Evolutionary conservation across 2,797 vertebrate species (phyloP).

Genomic region (Tamandua tetradactyla): DNA sequence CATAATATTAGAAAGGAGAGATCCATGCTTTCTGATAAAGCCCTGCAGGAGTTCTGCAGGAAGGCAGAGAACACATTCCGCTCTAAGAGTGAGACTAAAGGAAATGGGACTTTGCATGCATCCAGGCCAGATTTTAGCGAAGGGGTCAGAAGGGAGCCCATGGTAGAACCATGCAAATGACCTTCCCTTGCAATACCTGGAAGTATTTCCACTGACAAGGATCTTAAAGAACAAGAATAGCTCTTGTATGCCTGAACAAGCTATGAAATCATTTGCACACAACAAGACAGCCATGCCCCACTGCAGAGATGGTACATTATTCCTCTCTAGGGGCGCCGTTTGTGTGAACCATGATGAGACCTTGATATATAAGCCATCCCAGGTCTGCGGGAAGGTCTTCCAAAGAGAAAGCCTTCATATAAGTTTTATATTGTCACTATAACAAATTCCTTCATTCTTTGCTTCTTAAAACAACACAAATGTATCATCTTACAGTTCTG

Average conservation of each 20-base stretch:
- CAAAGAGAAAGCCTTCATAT: background rate
- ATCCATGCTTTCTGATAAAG: background rate
- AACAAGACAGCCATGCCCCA: too few relatives aligned
- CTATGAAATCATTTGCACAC: background rate
- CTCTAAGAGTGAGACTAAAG: background rate
- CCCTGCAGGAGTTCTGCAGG: too few relatives aligned
- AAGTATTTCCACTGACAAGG: background rate
- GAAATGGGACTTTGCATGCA: background rate
- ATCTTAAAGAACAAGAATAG: background rate
- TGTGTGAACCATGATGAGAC: background rate
- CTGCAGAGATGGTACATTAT: background rate
- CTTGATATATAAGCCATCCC: background rate
- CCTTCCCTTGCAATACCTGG: background rate
- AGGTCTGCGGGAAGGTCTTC: background rate
- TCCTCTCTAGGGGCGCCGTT: background rate
- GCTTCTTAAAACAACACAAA: background rate
- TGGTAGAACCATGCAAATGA: background rate
- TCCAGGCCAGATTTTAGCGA: background rate
- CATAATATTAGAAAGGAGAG: background rate
- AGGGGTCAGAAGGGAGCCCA: background rate
- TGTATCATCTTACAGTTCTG: background rate
- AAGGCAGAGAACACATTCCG: background rate
- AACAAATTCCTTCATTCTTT: background rate
- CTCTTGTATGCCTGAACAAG: background rate
- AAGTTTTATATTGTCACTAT: background rate